Percentiles rank a stretch among this genome's conserved stretches.
These are phyloP conservation scores for Quadroppia sp. DNA, from an alignment of 2,888 invertebrate species.

Conservation along the genomic window DNA sequence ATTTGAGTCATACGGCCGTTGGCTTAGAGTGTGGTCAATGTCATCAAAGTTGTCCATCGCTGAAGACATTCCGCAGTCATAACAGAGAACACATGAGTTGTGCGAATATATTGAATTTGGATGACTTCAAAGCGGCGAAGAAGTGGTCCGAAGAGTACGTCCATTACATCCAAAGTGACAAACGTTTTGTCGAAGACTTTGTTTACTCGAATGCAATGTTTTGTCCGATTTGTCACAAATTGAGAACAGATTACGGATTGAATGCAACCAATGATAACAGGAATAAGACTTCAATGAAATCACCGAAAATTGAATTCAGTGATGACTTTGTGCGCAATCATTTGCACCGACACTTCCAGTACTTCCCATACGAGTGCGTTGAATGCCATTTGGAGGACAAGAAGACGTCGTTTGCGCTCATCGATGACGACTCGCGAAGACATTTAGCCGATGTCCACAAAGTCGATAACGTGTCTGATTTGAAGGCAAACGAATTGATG, in stretches of 20 bases:
- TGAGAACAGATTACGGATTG: not conserved
- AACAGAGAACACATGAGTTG: not conserved
- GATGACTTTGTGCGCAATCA: not conserved
- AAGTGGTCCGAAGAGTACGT: not conserved
- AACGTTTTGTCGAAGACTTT: not conserved
- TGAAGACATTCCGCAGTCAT: not conserved
- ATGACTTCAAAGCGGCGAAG: constrained; percentile 8
- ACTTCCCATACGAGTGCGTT: constrained; percentile 24
- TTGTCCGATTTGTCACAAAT: constrained; percentile 13
- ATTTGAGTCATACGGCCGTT: not conserved
- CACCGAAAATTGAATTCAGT: not conserved
- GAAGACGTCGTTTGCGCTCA: not conserved
- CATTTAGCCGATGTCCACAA: constrained; percentile 5
- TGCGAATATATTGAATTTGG: not conserved
- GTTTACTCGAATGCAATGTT: not conserved
- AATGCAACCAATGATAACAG: not conserved
- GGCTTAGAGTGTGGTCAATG: not conserved
- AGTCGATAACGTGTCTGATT: not conserved
- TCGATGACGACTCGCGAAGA: not conserved
- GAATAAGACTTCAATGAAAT: not conserved
- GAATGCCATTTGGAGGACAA: constrained; percentile 17
- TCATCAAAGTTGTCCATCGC: not conserved
- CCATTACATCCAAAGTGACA: not conserved
- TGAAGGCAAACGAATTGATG: not conserved
- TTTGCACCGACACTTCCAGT: constrained; percentile 22